phyloP scores from a whole-genome alignment of 2,113 vertebrate species.

The Oceanites oceanicus region DNA sequence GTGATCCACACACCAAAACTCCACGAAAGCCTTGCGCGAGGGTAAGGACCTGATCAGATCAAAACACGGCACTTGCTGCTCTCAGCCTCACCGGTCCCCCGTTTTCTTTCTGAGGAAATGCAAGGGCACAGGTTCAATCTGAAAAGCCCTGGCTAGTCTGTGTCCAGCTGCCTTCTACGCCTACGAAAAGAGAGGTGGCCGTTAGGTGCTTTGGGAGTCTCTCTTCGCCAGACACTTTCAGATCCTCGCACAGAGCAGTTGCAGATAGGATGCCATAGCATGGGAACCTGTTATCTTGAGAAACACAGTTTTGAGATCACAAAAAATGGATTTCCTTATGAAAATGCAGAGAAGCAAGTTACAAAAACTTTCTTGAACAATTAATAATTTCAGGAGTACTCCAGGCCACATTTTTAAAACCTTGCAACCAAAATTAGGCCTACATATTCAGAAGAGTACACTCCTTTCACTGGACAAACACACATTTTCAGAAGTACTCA shows the following conservation, averaged over 20 bases:
- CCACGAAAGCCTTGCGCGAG: accelerated
- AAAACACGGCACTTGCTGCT: accelerated
- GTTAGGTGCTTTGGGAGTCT: too few species aligned
- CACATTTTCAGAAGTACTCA: neutral
- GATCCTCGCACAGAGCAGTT: accelerated
- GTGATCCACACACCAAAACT: neutral
- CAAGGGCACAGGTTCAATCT: neutral
- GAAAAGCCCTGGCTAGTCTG: neutral
- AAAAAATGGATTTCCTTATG: neutral
- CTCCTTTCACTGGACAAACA: neutral
- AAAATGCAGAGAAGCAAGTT: neutral
- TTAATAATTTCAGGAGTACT: neutral
- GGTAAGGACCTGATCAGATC: neutral
- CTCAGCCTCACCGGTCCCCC: neutral
- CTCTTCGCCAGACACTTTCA: neutral
- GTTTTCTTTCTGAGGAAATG: neutral
- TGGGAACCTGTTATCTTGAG: neutral
- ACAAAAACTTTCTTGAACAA: neutral
- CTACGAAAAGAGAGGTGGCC: neutral
- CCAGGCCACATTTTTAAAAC: neutral
- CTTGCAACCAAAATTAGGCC: neutral
- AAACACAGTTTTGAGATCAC: neutral
- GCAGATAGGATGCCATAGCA: accelerated
- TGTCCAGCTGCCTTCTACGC: neutral
- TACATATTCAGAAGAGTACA: neutral